Conservation (phyloP, 2,113 vertebrate genomes). For the Hipposideros armiger region DNA sequence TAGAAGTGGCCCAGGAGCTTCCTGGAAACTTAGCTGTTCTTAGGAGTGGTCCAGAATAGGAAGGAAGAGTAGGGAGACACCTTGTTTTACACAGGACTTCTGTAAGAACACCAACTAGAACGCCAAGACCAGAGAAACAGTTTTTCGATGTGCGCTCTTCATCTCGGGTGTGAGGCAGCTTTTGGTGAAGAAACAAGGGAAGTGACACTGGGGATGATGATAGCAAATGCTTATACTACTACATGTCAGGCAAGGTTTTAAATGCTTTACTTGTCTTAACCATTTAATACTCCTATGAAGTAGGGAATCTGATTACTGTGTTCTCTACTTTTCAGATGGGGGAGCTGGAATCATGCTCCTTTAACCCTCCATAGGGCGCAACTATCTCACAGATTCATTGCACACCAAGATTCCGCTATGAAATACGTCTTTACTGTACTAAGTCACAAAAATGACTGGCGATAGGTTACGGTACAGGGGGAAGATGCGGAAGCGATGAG, state of each 20-base stretch:
- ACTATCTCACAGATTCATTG: too few species aligned
- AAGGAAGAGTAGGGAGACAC: neutral
- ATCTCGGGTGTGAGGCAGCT: neutral
- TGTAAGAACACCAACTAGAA: neutral
- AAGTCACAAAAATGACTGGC: too few species aligned
- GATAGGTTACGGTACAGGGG: too few species aligned
- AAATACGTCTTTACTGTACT: too few species aligned
- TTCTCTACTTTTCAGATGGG: conserved; percentile 26
- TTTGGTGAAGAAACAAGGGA: neutral
- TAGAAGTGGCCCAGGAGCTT: conserved; percentile 40
- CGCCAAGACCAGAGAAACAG: neutral
- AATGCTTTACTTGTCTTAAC: neutral
- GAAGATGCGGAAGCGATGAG: too few species aligned
- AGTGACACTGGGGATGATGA: neutral
- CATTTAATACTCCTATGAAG: neutral
- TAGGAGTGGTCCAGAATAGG: neutral
- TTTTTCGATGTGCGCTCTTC: neutral
- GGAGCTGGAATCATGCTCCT: neutral
- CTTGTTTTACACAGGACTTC: neutral
- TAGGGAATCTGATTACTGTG: neutral
- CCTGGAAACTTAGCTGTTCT: conserved; percentile 25
- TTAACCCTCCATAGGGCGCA: neutral
- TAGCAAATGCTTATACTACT: neutral
- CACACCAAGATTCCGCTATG: too few species aligned
- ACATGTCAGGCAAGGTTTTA: neutral